Evolutionary conservation across 2,797 vertebrate genomes (phyloP), one percentile per base, ranked within the genome.

Genomic region (Crocodylus rhombifer): DNA sequence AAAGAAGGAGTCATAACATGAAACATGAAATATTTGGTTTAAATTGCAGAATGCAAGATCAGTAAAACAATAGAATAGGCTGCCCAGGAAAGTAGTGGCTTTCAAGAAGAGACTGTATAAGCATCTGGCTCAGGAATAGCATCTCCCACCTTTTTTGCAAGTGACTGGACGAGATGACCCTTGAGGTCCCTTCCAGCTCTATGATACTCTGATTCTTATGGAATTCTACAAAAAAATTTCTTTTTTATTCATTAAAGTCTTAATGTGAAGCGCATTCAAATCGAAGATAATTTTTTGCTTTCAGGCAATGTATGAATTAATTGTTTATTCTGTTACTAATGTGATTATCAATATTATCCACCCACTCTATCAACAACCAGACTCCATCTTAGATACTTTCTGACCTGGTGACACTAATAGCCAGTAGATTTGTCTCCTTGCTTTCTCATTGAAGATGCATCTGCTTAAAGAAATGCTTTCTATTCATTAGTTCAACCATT

Each of bases 251-350:
- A 51, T 51, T 51, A 51, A 51, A 84, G 21, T 13, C 5, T 6
- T 83, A 7, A 67, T 61, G 15, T 0, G 0, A 76, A 81, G 17
- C 1, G 81, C 4, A 0, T 74, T 79, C n/a, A 77, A 74, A 13
- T 74, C 55, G 85, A 84, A 71, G 23, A 67, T 7, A 5, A 5
- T 30, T 51, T 51, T 51, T 51, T 51, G 42, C 30, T 91, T 84
- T 42, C 14, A 51, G 80, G 36, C 42, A 51, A 51, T 51, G 42
- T 51, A 51, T 51, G 42, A 51, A 51, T 51, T 51, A 51, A 51
- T 51, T 51, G 42, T 51, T 51, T 51, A 51, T 26, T 4, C 9
- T 5, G 15, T 26, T 63, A 13, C 1, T 76, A 23, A 5, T 73
- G n/a, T 51, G 76, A 84, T 23, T 69, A 86, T 1, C 42, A 51